Percentiles rank a stretch among this genome's conserved stretches.
phyloP scores from a whole-genome alignment of 2,113 vertebrate species.

The Salvelinus fontinalis region DNA sequence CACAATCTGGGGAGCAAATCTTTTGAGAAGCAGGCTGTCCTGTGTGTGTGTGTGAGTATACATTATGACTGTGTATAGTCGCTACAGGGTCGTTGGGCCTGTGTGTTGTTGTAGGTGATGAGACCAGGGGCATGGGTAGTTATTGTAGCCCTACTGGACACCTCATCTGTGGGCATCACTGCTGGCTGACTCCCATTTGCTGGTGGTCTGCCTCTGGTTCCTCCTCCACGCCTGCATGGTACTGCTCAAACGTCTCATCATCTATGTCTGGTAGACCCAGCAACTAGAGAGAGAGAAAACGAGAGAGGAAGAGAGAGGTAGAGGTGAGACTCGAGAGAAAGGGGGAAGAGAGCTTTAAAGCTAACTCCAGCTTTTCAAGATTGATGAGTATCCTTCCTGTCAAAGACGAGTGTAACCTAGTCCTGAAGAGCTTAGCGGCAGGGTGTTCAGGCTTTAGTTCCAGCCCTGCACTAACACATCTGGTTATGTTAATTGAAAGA shows the following conservation, averaged over 20 bases:
- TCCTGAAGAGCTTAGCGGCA: too few species aligned
- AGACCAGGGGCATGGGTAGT: not conserved
- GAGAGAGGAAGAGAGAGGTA: too few species aligned
- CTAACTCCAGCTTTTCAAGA: not conserved
- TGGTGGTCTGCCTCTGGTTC: constrained; percentile 96
- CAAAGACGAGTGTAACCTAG: too few species aligned
- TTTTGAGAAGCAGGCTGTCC: constrained; percentile 53
- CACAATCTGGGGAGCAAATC: constrained; percentile 70
- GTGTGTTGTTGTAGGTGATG: constrained; percentile 8
- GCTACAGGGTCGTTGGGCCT: constrained; percentile 10
- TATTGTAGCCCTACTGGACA: constrained; percentile 9
- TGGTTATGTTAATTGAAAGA: not conserved
- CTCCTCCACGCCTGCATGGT: constrained; percentile 97
- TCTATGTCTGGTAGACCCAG: constrained; percentile 96
- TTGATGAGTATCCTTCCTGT: too few species aligned
- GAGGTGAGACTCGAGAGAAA: not conserved
- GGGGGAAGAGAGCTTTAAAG: not conserved
- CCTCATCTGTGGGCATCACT: constrained; percentile 72
- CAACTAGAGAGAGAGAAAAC: constrained; percentile 68
- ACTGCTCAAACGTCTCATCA: constrained; percentile 94
- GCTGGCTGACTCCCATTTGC: constrained; percentile 98
- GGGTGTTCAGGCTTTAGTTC: too few species aligned
- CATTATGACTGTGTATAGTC: not conserved
- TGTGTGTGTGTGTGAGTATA: constrained; percentile 26
- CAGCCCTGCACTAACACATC: too few species aligned